Evolutionary conservation across 2,888 invertebrate genomes (phyloP), one percentile per base, ranked within the genome.

Genomic region (Anagyrus pseudococci): DNA sequence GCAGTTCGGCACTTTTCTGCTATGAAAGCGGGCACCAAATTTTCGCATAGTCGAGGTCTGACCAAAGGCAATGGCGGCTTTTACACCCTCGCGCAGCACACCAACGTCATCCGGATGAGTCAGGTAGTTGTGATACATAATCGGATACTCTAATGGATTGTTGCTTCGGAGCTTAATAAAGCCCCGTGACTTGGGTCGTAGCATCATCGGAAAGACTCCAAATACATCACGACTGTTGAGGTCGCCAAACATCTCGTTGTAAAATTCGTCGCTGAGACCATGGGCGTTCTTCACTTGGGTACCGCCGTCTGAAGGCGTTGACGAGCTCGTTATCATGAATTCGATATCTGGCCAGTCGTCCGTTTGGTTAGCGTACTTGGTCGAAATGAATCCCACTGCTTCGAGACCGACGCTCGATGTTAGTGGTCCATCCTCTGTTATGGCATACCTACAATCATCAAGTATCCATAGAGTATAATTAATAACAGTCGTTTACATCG

Each of bases 341-440:
- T 94, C 93, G 67, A 95, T 93, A 75, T 95, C 95, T 0, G 95
- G 94, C 92, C 93, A 94, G 77, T 95, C 94, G 59, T 94, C 92
- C 0, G 89, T 86, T 57, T 88, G 84, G 75, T 94, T 95, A 0
- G 93, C 93, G 76, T 93, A 94, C 81, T 94, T 94, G 0, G 94
- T 94, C 26, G 90, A 89, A 56, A 95, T 90, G 76, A 96, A 96
- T 0, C 91, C 94, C 0, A 93, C 91, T 0, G 92, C 91, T 82
- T 96, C 96, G 62, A 96, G 83, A 0, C 94, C 95, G 23, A 94
- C 87, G 72, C 91, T 92, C 0, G 94, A 92, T 0, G 96, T 94
- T 44, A 95, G 77, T 0, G 95, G 93, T 0, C 95, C 94, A 69
- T 92, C 89, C 75, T 94, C 93, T n/a, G 89, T 87, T 33, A 94